Evolutionary conservation across 2,888 invertebrate genomes (phyloP).

Genomic region (Trachelus troglodyta): DNA sequence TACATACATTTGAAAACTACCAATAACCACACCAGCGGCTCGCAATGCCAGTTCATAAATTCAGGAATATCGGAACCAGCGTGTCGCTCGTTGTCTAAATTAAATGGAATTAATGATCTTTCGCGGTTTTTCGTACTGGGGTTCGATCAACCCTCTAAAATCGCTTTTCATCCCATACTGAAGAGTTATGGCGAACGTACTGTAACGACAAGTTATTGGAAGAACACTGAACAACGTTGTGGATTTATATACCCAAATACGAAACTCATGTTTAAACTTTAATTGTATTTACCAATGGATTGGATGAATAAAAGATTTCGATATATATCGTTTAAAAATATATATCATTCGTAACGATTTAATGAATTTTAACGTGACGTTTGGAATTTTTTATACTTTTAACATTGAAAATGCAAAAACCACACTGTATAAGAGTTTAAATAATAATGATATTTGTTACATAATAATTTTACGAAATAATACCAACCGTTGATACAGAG

Average conservation of each 20-base stretch:
- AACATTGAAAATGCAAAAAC: neutral
- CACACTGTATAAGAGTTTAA: too few species aligned
- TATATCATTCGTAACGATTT: neutral
- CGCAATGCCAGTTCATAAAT: too few species aligned
- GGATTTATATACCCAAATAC: neutral
- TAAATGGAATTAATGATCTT: too few species aligned
- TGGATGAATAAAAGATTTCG: neutral
- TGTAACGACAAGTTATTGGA: neutral
- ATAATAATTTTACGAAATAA: neutral
- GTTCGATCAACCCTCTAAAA: neutral
- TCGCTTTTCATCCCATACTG: neutral
- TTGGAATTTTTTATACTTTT: neutral
- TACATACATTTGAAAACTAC: too few species aligned
- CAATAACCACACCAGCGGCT: too few species aligned
- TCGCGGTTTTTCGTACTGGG: too few species aligned
- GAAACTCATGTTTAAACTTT: neutral
- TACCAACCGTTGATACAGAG: neutral
- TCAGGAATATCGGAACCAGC: too few species aligned
- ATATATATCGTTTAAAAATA: neutral
- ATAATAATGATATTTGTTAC: neutral
- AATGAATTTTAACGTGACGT: neutral
- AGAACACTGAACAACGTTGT: neutral
- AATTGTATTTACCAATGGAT: neutral
- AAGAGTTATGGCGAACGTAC: neutral
- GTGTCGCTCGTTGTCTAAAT: too few species aligned